These are phyloP conservation scores for Albula goreensis DNA, from an alignment of 2,113 vertebrate genomes.

Conservation along the genomic window DNA sequence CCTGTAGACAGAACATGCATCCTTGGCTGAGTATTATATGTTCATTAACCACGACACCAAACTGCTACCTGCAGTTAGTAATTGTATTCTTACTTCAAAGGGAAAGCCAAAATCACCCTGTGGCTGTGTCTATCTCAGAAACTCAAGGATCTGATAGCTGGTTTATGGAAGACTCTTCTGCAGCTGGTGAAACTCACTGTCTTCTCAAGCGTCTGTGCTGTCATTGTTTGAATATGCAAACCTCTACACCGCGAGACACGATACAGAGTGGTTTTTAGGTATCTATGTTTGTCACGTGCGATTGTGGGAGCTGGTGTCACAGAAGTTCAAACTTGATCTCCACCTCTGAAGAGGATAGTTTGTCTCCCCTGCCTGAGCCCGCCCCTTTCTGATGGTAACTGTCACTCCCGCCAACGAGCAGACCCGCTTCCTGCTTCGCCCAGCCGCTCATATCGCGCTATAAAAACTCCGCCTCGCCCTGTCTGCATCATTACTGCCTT, in stretches of 20 bases:
- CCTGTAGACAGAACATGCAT: not conserved
- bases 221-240: not conserved
- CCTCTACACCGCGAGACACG: not conserved
- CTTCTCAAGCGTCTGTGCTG: too few relatives aligned
- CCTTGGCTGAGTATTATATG: too few relatives aligned
- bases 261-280: not conserved
- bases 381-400: conserved; percentile 5
- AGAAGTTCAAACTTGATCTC: not conserved
- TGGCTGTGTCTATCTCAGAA: not conserved
- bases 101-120: not conserved
- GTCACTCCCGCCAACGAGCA: conserved; percentile 18
- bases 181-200: too few relatives aligned
- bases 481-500: conserved; percentile 12
- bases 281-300: not conserved
- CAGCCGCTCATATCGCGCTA: not conserved
- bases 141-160: not conserved
- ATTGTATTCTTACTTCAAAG: not conserved
- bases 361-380: not conserved
- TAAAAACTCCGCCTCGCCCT: conserved; percentile 18
- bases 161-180: not conserved
- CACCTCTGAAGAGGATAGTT: not conserved
- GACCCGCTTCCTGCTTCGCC: conserved; percentile 12
- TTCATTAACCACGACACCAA: not conserved
- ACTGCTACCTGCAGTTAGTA: not conserved
- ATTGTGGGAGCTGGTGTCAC: not conserved